Evolutionary conservation across 2,888 invertebrate genomes (phyloP).

Genomic region (Lasioglossum vierecki): DNA sequence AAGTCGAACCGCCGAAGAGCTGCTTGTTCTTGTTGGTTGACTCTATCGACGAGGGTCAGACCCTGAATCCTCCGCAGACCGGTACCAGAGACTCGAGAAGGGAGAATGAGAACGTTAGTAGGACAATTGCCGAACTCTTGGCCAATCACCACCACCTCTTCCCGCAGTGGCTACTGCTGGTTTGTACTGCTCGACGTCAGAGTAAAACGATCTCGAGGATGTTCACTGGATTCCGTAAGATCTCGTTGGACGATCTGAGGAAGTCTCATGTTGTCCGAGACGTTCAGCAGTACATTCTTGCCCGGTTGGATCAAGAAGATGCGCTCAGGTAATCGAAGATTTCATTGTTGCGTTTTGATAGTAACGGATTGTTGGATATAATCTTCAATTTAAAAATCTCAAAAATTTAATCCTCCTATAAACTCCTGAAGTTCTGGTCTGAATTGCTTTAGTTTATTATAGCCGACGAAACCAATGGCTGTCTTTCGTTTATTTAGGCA

Average conservation of each 20-base stretch:
- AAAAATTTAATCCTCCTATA: too few species aligned
- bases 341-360: not conserved
- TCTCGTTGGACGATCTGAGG: constrained; percentile 95
- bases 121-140: constrained; percentile 92
- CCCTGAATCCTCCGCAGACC: constrained; percentile 75
- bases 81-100: constrained; percentile 84
- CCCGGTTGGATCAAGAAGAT: constrained; percentile 95
- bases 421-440: too few species aligned
- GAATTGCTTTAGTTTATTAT: not conserved
- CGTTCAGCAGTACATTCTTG: constrained; percentile 97
- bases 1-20: constrained; percentile 94
- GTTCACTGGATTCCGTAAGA: constrained; percentile 95
- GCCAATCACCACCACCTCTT: constrained; percentile 95
- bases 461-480: not conserved
- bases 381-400: not conserved
- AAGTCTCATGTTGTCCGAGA: constrained; percentile 96
- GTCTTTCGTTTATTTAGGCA: constrained; percentile 84
- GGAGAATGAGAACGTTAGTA: constrained; percentile 83
- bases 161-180: constrained; percentile 96
- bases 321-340: constrained; percentile 85
- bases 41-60: constrained; percentile 93
- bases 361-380: too few species aligned
- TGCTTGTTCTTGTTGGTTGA: constrained; percentile 94
- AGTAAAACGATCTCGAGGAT: constrained; percentile 91
- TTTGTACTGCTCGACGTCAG: constrained; percentile 94